phyloP scores from a whole-genome alignment of 2,113 vertebrate species.

The Protobothrops flavoviridis region DNA sequence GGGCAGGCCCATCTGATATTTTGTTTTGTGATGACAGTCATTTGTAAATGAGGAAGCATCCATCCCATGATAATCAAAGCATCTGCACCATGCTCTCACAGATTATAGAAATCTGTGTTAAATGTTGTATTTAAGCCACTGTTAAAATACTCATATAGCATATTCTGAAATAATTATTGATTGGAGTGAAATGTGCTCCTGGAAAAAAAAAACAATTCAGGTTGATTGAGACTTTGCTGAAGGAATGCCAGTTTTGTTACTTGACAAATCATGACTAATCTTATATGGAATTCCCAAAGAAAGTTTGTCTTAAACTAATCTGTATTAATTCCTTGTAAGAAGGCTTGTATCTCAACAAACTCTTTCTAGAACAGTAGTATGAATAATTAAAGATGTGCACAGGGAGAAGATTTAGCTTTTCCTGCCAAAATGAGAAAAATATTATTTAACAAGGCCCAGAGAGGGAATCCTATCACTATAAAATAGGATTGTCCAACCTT shows the following conservation, averaged over 20 bases:
- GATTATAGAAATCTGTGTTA: not conserved
- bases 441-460: not conserved
- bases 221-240: conserved; percentile 58
- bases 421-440: not conserved
- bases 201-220: conserved; percentile 53
- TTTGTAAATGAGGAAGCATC: not conserved
- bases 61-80: not conserved
- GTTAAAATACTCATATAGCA: conserved; percentile 53
- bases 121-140: conserved; percentile 18
- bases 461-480: not conserved
- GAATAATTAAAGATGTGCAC: conserved; percentile 10
- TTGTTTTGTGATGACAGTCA: not conserved
- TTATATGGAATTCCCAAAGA: conserved; percentile 49
- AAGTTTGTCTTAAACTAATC: conserved; percentile 53
- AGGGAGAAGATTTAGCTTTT: not conserved
- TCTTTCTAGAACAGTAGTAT: conserved; percentile 11
- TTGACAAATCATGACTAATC: conserved; percentile 60
- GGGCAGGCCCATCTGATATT: not conserved
- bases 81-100: not conserved
- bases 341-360: conserved; percentile 35
- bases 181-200: conserved; percentile 60
- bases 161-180: conserved; percentile 62
- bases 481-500: not conserved
- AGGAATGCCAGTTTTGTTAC: conserved; percentile 56
- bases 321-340: conserved; percentile 27